A percentile compares a stretch with the other conserved stretches of the same genome.
phyloP scores from a whole-genome alignment of 1,140 invertebrate species.

The Acromyrmex charruanus region DNA sequence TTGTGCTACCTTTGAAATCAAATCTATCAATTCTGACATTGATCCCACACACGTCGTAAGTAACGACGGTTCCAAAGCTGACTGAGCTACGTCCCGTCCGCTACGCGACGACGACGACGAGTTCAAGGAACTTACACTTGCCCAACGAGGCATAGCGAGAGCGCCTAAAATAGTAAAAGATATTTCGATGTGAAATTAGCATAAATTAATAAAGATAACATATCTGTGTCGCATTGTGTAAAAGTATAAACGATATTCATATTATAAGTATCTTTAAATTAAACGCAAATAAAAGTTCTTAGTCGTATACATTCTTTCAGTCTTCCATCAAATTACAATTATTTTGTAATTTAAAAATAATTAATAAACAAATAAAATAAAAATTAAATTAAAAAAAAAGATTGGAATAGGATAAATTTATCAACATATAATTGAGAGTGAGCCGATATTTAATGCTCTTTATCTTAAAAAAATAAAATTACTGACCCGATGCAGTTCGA shows the following conservation, averaged over 20 bases:
- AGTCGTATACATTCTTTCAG: not conserved
- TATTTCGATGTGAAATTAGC: not conserved
- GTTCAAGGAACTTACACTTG: constrained; percentile 92
- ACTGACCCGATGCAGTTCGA: constrained; percentile 92
- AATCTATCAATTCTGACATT: constrained; percentile 91
- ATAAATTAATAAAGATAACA: not conserved
- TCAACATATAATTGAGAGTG: not conserved
- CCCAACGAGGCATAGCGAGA: constrained; percentile 94
- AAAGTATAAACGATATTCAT: not conserved
- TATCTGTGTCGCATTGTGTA: not conserved
- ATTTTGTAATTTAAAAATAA: not conserved
- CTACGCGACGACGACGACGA: constrained; percentile 84
- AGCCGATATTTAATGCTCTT: not conserved
- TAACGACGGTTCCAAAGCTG: constrained; percentile 90
- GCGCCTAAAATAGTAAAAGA: constrained; percentile 87
- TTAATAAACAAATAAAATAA: constrained; percentile 3
- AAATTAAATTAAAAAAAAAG: not conserved
- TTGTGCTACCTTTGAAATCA: constrained; percentile 88
- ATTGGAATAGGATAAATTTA: constrained; percentile 12
- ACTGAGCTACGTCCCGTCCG: constrained; percentile 82
- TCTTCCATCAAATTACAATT: not conserved
- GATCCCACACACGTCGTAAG: constrained; percentile 96
- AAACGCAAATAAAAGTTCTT: not conserved
- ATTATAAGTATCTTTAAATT: constrained; percentile 10
- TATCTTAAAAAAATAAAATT: constrained; percentile 33